Evolutionary conservation across 2,888 invertebrate species (phyloP).

Genomic region (Oxystoma pomonae): DNA sequence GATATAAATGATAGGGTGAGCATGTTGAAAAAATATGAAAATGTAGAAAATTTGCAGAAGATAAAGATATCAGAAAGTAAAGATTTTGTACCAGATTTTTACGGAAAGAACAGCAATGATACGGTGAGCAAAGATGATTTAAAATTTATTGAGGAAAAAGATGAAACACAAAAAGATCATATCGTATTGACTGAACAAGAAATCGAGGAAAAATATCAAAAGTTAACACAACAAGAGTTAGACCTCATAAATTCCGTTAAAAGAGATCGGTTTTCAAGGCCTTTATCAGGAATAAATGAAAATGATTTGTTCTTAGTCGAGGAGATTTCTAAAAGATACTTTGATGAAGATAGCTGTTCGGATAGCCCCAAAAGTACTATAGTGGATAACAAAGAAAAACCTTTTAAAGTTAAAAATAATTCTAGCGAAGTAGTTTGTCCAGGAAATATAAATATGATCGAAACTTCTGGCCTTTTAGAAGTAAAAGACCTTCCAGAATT

Average conservation of each 20-base stretch:
- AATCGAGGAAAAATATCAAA: constrained; percentile 9
- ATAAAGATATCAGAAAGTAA: background rate
- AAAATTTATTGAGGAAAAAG: background rate
- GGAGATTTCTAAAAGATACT: constrained; percentile 25
- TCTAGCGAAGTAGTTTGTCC: background rate
- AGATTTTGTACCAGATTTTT: background rate
- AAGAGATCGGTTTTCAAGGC: constrained; percentile 22
- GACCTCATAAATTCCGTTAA: constrained; percentile 18
- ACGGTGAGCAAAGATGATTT: background rate
- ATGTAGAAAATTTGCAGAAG: constrained; percentile 13
- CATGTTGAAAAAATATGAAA: constrained; percentile 19
- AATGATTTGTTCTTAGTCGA: constrained; percentile 35
- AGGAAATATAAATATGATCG: too few relatives aligned
- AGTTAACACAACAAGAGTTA: constrained; percentile 24
- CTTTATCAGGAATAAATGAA: constrained; percentile 37
- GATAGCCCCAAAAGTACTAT: background rate
- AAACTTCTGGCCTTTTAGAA: too few relatives aligned
- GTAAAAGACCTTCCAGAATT: background rate
- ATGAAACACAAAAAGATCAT: background rate
- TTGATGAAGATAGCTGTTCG: background rate
- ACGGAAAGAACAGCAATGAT: background rate
- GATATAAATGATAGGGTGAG: background rate
- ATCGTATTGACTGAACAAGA: constrained; percentile 5
- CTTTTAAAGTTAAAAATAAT: background rate
- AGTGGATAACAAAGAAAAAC: background rate